These are phyloP conservation scores for Baryphthengus martii DNA, from an alignment of 2,113 vertebrate genomes.

Conservation along the genomic window DNA sequence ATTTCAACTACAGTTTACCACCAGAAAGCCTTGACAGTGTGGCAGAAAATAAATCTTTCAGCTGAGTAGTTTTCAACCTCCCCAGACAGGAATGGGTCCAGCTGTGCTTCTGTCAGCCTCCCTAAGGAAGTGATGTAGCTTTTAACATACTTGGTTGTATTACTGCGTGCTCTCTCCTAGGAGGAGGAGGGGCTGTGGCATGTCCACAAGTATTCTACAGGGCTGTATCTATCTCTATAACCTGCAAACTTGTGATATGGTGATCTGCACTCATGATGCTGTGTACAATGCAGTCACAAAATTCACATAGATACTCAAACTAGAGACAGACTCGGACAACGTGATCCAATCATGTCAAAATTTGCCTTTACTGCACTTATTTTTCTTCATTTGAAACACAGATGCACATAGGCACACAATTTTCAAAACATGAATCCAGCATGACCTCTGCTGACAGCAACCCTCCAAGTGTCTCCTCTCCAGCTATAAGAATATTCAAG, in stretches of 20 bases:
- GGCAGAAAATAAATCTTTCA: background rate
- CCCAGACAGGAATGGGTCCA: background rate
- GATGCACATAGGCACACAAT: background rate
- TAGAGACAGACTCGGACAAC: background rate
- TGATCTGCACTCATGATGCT: background rate
- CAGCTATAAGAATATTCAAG: background rate
- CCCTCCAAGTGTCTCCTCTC: background rate
- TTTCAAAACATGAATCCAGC: background rate
- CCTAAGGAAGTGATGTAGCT: background rate
- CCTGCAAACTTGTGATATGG: background rate
- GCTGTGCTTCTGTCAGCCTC: background rate
- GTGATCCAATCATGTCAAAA: background rate
- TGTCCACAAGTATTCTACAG: background rate
- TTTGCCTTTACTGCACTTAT: background rate
- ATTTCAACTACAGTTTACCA: background rate
- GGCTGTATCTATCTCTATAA: background rate
- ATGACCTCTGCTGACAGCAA: background rate
- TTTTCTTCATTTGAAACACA: background rate
- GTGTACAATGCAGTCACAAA: rapidly evolving
- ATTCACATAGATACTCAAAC: background rate
- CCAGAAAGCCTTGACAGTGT: background rate
- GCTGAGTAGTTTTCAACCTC: background rate
- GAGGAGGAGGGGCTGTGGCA: background rate
- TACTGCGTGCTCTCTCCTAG: background rate
- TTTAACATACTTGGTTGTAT: background rate